Evolutionary conservation across 2,797 vertebrate genomes (phyloP).

Genomic region (Alauda arvensis): DNA sequence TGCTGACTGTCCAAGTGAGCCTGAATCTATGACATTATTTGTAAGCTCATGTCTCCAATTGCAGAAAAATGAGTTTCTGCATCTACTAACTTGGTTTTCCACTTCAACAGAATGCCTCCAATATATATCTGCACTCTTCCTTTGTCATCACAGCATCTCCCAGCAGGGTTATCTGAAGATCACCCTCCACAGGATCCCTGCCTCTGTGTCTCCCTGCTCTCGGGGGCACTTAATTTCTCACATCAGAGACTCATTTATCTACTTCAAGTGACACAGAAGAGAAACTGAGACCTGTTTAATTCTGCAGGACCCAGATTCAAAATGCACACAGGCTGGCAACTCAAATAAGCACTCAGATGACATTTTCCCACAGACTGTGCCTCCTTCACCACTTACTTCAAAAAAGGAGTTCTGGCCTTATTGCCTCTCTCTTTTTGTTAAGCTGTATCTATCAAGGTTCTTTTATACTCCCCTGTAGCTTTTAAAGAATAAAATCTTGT

Average conservation of each 20-base stretch:
- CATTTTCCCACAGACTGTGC: background rate
- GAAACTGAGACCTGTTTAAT: background rate
- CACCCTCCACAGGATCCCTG: background rate
- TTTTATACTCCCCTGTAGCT: background rate
- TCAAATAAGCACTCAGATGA: background rate
- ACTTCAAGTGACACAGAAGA: background rate
- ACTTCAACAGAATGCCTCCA: background rate
- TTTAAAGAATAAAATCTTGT: background rate
- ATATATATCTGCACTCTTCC: background rate
- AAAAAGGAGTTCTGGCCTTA: background rate
- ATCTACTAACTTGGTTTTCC: background rate
- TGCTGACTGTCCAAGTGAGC: background rate
- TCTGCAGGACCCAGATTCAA: background rate
- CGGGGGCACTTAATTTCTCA: fast-evolving
- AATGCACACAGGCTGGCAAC: background rate
- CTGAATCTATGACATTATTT: background rate
- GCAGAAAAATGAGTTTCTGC: background rate
- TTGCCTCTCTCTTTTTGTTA: background rate
- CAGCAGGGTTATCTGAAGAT: background rate
- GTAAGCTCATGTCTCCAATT: background rate
- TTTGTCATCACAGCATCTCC: background rate
- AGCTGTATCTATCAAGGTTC: background rate
- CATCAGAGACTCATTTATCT: background rate
- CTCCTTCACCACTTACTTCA: background rate
- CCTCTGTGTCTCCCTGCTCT: background rate